Evolutionary conservation across 2,113 vertebrate species (phyloP).

Genomic region (Galemys pyrenaicus): DNA sequence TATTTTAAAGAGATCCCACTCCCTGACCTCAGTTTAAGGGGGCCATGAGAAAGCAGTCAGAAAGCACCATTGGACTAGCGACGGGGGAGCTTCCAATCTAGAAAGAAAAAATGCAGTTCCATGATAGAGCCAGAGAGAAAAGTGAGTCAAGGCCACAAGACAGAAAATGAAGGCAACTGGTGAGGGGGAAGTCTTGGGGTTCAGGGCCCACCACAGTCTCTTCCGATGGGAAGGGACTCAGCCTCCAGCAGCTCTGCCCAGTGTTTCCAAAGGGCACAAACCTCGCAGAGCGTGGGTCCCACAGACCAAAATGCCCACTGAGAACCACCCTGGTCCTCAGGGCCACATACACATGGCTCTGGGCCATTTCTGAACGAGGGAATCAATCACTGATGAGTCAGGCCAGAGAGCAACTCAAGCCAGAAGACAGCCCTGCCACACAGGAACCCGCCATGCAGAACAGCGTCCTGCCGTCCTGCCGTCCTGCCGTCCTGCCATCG

Average conservation of each 20-base stretch:
- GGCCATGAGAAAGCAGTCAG: not conserved
- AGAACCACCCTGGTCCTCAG: not conserved
- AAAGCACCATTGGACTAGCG: not conserved
- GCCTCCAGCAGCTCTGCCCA: not conserved
- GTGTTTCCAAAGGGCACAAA: too few species aligned
- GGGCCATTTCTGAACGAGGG: not conserved
- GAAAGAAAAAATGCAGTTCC: too few species aligned
- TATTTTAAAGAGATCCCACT: slow-evolving; percentile 56
- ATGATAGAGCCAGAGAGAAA: not conserved
- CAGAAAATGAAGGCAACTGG: not conserved
- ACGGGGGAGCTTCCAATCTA: not conserved
- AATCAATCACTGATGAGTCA: not conserved
- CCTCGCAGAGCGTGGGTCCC: accelerated
- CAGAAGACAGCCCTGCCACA: not conserved
- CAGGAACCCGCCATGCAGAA: not conserved
- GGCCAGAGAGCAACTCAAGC: not conserved
- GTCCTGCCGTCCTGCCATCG: too few species aligned
- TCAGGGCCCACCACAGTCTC: not conserved
- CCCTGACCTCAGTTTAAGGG: slow-evolving; percentile 23
- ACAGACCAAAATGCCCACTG: not conserved
- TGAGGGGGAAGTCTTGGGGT: not conserved
- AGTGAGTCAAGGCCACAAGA: not conserved
- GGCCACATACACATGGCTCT: not conserved
- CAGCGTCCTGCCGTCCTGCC: too few species aligned
- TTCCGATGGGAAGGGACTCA: not conserved